Evolutionary conservation across 2,797 vertebrate genomes (phyloP).

Genomic region (Austrolebias charrua): DNA sequence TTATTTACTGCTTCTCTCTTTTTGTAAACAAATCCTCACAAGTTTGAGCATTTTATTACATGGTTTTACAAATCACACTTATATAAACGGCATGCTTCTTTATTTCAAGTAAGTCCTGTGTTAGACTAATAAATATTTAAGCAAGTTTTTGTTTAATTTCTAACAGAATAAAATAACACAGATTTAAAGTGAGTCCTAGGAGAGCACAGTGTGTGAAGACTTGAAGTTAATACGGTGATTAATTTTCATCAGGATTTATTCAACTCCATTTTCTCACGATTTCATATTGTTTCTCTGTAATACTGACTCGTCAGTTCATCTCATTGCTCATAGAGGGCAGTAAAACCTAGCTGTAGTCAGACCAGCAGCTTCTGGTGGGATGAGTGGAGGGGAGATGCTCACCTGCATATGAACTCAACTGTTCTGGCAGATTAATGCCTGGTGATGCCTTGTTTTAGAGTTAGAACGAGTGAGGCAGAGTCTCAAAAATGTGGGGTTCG

Average conservation of each 20-base stretch:
- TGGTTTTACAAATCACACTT: no score
- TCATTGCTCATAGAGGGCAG: constrained; percentile 63
- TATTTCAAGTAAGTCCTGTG: no score
- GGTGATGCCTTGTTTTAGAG: constrained; percentile 52
- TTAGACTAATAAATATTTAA: no score
- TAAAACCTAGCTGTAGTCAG: constrained; percentile 54
- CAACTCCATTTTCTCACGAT: constrained; percentile 19
- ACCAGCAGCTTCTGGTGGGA: constrained; percentile 15
- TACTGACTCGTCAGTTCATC: constrained; percentile 12
- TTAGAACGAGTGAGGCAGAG: constrained; percentile 37
- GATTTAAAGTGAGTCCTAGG: background rate
- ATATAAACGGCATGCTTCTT: no score
- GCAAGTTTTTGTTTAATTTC: no score
- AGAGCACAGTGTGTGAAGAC: no score
- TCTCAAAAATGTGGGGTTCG: constrained; percentile 38
- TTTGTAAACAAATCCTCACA: no score
- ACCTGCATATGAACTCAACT: constrained; percentile 69
- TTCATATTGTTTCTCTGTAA: constrained; percentile 1
- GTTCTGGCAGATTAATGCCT: constrained; percentile 44
- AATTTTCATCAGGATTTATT: constrained; percentile 26
- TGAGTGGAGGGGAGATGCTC: constrained; percentile 55
- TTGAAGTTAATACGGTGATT: constrained; percentile 33
- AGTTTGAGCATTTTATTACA: no score
- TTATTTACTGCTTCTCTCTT: no score
- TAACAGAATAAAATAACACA: no score